Percentiles rank a stretch among this genome's conserved stretches.
Conservation (phyloP, 2,797 vertebrate genomes). For the Muscicapa striata region DNA sequence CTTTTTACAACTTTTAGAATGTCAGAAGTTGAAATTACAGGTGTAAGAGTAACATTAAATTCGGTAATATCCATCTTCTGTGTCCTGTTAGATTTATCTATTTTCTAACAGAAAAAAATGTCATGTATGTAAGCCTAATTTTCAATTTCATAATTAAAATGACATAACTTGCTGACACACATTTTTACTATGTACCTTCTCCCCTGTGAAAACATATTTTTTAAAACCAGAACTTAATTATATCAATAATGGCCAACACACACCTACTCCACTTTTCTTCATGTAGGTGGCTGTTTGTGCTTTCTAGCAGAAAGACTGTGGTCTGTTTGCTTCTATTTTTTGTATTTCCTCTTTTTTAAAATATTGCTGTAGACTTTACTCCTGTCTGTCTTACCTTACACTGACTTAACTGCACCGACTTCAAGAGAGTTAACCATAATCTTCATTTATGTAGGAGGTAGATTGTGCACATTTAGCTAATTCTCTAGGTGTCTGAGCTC, state of each 20-base stretch:
- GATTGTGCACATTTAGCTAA: constrained; percentile 59
- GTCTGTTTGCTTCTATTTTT: constrained; percentile 28
- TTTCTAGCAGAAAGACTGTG: constrained; percentile 2
- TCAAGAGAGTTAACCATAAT: constrained; percentile 32
- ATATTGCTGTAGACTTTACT: background rate
- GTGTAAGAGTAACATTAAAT: background rate
- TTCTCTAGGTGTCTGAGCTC: constrained; percentile 53
- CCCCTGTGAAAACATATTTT: background rate
- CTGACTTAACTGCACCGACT: background rate
- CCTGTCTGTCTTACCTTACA: background rate
- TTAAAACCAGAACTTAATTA: constrained; percentile 1
- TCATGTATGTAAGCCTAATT: background rate
- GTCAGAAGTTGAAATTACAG: background rate
- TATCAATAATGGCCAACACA: constrained; percentile 23
- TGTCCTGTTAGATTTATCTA: background rate
- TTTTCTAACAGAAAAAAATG: background rate
- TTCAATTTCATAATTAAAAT: background rate
- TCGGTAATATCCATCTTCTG: background rate
- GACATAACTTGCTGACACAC: background rate
- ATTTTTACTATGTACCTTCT: background rate
- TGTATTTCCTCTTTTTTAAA: background rate
- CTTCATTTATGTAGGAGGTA: constrained; percentile 41
- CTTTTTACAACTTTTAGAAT: background rate
- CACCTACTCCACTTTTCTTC: constrained; percentile 26
- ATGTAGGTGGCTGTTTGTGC: constrained; percentile 36